Base-by-base conservation (phyloP, 2,113 vertebrate genomes). In the Tympanuchus pallidicinctus region DNA sequence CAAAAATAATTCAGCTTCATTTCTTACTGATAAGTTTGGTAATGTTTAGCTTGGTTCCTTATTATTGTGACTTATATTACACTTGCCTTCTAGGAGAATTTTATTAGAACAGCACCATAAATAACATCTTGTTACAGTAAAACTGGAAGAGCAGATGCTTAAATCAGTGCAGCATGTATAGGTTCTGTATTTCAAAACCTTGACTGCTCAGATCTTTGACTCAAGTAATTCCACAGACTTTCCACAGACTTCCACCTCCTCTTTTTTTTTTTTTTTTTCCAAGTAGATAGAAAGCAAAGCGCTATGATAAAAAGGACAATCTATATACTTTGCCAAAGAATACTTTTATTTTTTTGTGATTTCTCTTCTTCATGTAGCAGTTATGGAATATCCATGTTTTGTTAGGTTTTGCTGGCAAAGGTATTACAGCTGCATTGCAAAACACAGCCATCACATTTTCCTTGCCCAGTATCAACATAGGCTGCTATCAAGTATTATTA, bases 91-190 rank as follows among this genome's bases (percentile, higher is more conserved):
- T 30, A 25, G 70, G 10, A 47, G 57, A 15, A 13, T 57, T 94
- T 93, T 92, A 81, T 82, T 93, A 80, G 43, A 73, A 73, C 47
- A 77, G 65, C 43, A 82, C 42, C 32, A 48, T 57, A 93, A 96
- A 74, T 19, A 82, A 25, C 36, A 85, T 87, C 83, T 60, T 92
- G 10, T 50, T 82, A 24, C 85, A 94, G 69, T 79, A 92, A 94
- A 92, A 70, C 52, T 76, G 89, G 63, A 57, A 89, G 56, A 95
- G 82, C 9, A 93, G 74, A 88, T 30, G 69, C 56, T 92, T 91
- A 78, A 71, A 90, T 81, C 48, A 80, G 42, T 74, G 71, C 10
- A 40, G 45, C 63, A 50, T 10, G 36, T 45, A 65, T 69, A 90
- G 52, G 34, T 36, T 70, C 86, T 86, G 61, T 40, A 47, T 96